Base-by-base conservation (phyloP, 2,888 invertebrate genomes). In the Coecobrya sp. region DNA sequence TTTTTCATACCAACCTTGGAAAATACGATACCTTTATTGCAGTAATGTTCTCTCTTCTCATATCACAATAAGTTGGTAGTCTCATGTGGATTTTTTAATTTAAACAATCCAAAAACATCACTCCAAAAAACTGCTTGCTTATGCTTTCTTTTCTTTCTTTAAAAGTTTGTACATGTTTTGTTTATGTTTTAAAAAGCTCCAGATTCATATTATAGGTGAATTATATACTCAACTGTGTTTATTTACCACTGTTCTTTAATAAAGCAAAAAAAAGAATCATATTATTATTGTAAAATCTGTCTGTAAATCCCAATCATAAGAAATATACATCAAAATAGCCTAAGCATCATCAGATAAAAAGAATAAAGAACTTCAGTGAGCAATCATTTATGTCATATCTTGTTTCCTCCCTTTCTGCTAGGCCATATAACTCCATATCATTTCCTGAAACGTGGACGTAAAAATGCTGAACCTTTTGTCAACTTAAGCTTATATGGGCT, bases 381-480 rank as follows among this genome's bases (percentile, higher is more conserved):
- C 87, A 91, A 87, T 85, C 86, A 79, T 68, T 91, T 91, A 91
- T 91, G 91, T 91, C 91, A 91, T 91, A 91, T 90, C 91, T 87
- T 87, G 91, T 87, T 91, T 91, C 91, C 86, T 87, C 87, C 86
- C 79, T 88, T 45, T 81, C 82, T 87, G 30, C 68, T 36, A 82
- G 70, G 27, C 85, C 62, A 65, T 65, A 45, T 90, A 91, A 81
- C 79, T 91, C 55, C 68, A 81, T 79, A 88, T 79, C 91, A 81
- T 91, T 91, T 91, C 86, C 86, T 81, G 81, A 88, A 79, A 79
- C 36, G 65, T 55, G 36, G 22, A 62, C 45, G 45, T 52, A 84
- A 62, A 84, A 87, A 70, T 73, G 68, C 68, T 79, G 68, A 79
- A 81, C 90, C 81, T 90, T 90, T 90, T 90, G 90, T 90, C 90